Evolutionary conservation across 2,797 vertebrate species (phyloP), one percentile per base, ranked within the genome.

Genomic region (Diglossa cyanea): DNA sequence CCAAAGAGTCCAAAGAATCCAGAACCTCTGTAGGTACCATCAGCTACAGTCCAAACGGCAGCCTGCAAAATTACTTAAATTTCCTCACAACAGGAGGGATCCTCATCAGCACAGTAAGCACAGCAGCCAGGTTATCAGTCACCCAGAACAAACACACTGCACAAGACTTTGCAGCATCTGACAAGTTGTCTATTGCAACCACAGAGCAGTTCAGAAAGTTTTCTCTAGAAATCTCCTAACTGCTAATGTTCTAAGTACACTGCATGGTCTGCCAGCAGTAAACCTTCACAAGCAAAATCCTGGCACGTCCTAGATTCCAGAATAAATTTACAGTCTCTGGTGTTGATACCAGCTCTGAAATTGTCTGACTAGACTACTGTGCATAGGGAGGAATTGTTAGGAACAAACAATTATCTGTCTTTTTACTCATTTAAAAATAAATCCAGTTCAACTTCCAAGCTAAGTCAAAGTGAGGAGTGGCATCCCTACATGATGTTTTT

Each of bases 41-140:
- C 70, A 75, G 17, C 30, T 58, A 3, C 1, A 1, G n/a, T 92
- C 80, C 66, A 72, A 70, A 85, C 3, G 1, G 79, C 62, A 83
- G 81, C 66, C 72, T 95, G 86, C 81, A 80, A 92, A 92, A 76
- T 80, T 44, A 94, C 95, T 95, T 90, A 51, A 16, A 92, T 85
- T 95, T 93, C 31, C 61, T 85, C 39, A 3, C 81, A 75, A 48
- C 90, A 83, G 72, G 84, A 94, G 84, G 88, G 77, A 91, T 93
- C 94, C 74, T 96, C 93, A 94, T 96, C 88, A 94, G 94, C 91
- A n/a, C 40, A 12, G 1, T 19, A 47, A 85, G 70, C 45, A 45
- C 51, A 58, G 55, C 78, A 91, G 73, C 44, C 58, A 44, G 67
- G 67, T 87, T 79, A 66, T 85, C 92, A 89, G 74, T 90, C 88